Evolutionary conservation across 2,888 invertebrate genomes (phyloP).

Genomic region (Laothoe populi): DNA sequence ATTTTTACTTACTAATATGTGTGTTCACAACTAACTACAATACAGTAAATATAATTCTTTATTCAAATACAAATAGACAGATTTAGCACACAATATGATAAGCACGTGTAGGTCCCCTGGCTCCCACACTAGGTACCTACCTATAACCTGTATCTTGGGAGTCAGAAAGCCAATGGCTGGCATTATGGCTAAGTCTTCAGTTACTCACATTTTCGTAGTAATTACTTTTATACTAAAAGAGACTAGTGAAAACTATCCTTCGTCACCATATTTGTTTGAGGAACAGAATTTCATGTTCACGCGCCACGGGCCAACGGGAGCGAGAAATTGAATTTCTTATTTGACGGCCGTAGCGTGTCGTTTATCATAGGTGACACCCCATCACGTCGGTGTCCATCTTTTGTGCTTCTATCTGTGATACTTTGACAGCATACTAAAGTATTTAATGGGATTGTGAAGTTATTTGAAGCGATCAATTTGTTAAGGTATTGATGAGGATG

Average conservation of each 20-base stretch:
- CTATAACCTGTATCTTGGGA: no score
- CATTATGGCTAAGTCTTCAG: not conserved
- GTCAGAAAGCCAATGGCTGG: no score
- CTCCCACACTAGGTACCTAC: no score
- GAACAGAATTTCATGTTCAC: conserved; percentile 24
- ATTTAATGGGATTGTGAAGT: conserved; percentile 33
- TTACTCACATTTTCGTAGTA: not conserved
- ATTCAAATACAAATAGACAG: no score
- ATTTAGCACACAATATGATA: no score
- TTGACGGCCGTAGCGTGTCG: conserved; percentile 70
- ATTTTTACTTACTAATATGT: no score
- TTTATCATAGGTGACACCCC: conserved; percentile 80
- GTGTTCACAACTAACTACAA: no score
- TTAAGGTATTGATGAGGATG: conserved; percentile 4
- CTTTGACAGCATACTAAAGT: conserved; percentile 54
- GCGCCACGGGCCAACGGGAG: conserved; percentile 59
- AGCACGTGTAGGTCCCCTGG: no score
- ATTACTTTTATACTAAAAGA: not conserved
- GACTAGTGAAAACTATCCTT: not conserved
- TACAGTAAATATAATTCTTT: no score
- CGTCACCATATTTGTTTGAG: conserved; percentile 5
- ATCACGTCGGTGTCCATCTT: conserved; percentile 73
- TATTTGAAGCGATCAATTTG: conserved; percentile 28
- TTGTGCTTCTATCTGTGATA: conserved; percentile 67
- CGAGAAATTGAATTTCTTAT: conserved; percentile 80